Conservation (phyloP, 23 tunicate genomes). For the Halocynthia aurantium region DNA sequence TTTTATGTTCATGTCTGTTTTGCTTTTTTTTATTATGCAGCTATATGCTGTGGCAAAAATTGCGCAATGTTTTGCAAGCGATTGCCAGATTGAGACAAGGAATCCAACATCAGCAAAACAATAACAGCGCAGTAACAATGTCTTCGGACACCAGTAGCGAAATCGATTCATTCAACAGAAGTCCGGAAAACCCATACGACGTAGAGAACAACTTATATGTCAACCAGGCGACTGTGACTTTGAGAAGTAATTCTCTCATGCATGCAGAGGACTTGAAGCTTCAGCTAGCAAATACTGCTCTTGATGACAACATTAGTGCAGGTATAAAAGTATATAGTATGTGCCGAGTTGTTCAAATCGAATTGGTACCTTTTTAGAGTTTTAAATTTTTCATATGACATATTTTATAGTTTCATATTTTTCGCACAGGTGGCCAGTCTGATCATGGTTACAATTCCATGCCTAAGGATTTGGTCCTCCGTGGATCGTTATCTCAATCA, state of each 20-base stretch:
- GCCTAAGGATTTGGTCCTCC: constrained; percentile 54
- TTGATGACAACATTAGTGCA: too few species aligned
- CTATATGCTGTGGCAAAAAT: constrained; percentile 82
- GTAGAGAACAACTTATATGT: too few species aligned
- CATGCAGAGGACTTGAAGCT: too few species aligned
- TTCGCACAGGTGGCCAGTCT: constrained; percentile 20
- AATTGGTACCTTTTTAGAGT: too few species aligned
- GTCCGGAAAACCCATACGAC: too few species aligned
- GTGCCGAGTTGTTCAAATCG: too few species aligned
- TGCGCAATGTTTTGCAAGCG: constrained; percentile 73
- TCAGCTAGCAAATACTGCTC: too few species aligned
- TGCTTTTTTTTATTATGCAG: constrained; percentile 24
- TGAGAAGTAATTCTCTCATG: too few species aligned
- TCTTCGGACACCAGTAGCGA: constrained; percentile 9
- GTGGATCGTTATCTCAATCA: constrained; percentile 14
- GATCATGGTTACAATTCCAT: constrained; percentile 82
- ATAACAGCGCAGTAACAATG: background rate
- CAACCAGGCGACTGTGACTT: too few species aligned
- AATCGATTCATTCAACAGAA: background rate
- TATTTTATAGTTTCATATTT: too few species aligned
- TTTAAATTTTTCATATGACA: too few species aligned
- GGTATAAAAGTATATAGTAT: too few species aligned
- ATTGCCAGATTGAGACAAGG: constrained; percentile 35
- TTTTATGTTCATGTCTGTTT: background rate
- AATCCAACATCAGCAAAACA: background rate